Conservation (phyloP, 2,888 invertebrate genomes). For the Caenorhabditis doughertyi region DNA sequence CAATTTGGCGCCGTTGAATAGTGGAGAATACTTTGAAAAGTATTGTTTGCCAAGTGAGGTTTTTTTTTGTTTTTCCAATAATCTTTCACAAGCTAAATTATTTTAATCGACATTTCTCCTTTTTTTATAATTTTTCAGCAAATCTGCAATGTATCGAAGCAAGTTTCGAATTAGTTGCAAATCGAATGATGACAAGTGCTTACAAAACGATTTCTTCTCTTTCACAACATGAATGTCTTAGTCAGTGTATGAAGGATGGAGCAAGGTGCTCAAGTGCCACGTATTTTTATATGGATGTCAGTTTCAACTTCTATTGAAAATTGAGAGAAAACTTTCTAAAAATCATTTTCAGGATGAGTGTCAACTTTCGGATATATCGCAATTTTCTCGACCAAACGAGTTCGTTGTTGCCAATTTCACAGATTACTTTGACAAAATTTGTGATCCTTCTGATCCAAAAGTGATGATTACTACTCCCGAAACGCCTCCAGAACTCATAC, state of each 20-base stretch:
- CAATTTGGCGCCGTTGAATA: slow-evolving; percentile 75
- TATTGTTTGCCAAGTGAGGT: slow-evolving; percentile 76
- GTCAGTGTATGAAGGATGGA: slow-evolving; percentile 75
- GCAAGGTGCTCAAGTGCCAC: slow-evolving; percentile 82
- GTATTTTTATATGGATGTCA: slow-evolving; percentile 72
- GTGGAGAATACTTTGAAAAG: slow-evolving; percentile 81
- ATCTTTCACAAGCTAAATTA: no score
- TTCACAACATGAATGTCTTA: slow-evolving; percentile 74
- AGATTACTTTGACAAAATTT: slow-evolving; percentile 81
- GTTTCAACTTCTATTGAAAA: neutral
- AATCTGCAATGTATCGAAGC: slow-evolving; percentile 77
- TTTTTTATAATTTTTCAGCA: slow-evolving; percentile 58
- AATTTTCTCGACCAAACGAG: slow-evolving; percentile 76
- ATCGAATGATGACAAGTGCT: slow-evolving; percentile 72
- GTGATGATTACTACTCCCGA: slow-evolving; percentile 27
- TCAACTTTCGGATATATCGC: slow-evolving; percentile 76
- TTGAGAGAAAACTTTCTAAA: no score
- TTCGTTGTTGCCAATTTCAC: slow-evolving; percentile 74
- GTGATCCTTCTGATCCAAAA: slow-evolving; percentile 63
- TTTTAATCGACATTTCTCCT: no score
- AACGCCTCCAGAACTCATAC: slow-evolving; percentile 40
- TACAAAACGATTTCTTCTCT: slow-evolving; percentile 71
- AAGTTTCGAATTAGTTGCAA: slow-evolving; percentile 77
- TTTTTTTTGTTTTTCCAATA: neutral
- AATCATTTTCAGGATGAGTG: slow-evolving; percentile 78